Evolutionary conservation across 1,140 invertebrate species (phyloP), one percentile per base, ranked within the genome.

Genomic region (Pogonomyrmex barbatus): DNA sequence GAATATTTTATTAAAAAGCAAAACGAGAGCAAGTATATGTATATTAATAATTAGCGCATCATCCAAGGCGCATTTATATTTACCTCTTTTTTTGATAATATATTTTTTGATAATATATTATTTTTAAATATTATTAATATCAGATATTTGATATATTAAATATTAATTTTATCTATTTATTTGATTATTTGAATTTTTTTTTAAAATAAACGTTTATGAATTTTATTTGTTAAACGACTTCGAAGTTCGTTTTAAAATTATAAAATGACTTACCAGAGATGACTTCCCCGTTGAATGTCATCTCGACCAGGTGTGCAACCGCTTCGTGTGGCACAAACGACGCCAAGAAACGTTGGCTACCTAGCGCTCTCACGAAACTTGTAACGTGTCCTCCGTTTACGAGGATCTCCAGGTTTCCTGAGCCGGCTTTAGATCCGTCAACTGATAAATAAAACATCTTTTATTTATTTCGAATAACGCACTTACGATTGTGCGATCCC

Each of bases 301-400:
- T 99, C 92, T 99, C 98, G 14, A 99, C 97, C 3, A 97, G 96
- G 95, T 99, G 98, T 39, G 96, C 96, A 36, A 98, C 96, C 12
- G 97, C 96, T 92, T 98, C 97, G 91, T 98, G 97, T 0, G 98
- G 98, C 52, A 98, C 98, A 93, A 99, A 99, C 2, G 98, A 97
- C 17, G 98, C 98, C 36, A 98, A 95, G 95, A 98, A 98, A 90
- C 97, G 96, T 93, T 99, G 98, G 85, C 97, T 97, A 60, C 98
- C 98, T n/a, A 99, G 96, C 88, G 98, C 98, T 91, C 98, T 96
- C 0, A 99, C 98, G 81, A 98, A 98, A 91, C 98, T 99, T 0
- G 98, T 98, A 17, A 99, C 98, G 77, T 98, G 96, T 10, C 99
- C 98, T 63, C 98, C 98, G 94, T 99, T 99, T 0, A 99, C 98